Base-by-base conservation (phyloP, 2,113 vertebrate genomes). In the Centropristis striata region DNA sequence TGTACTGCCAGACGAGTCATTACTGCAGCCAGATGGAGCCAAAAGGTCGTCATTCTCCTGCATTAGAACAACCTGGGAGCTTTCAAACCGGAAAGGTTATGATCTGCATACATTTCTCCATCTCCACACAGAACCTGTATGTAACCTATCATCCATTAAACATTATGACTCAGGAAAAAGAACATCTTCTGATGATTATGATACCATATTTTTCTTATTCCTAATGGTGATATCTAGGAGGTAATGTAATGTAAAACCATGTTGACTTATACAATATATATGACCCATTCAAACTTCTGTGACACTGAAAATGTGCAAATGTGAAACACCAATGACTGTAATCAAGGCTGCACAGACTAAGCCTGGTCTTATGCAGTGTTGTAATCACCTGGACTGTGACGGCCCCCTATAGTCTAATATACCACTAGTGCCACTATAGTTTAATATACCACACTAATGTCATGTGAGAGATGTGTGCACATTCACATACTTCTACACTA, bases 81-180 rank as follows among this genome's bases (percentile, higher is more conserved):
- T 78, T 71, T 86, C 53, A 65, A 70, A 79, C 7, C 14, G 21
- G 47, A 88, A 87, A 90, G 83, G 76, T 72, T 70, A 61, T 15
- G 25, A 83, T 72, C 81, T 69, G 76, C 78, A 86, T 87, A 72
- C 3, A 78, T 81, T 58, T 76, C 57, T 78, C 58, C 67, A 70
- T 51, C 66, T 50, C 49, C 23, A 74, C 58, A 57, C 41, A 15
- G 67, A 28, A 54, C 14, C 21, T 28, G 16, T 18, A 59, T 23
- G 59, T 67, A 67, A 80, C 63, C 65, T 71, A 54, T 50, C 21
- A 74, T 72, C 25, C 60, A 61, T 75, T 15, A n/a, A 44, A 15
- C 59, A 50, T 73, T 37, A 70, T 71, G 16, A 57, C 3, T 73
- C 28, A 5, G 44, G 39, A 2, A 49, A 2, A 49, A 5, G 32